Evolutionary conservation across 2,113 vertebrate species (phyloP), one percentile per base, ranked within the genome.

Genomic region (Motacilla tschutschensis): DNA sequence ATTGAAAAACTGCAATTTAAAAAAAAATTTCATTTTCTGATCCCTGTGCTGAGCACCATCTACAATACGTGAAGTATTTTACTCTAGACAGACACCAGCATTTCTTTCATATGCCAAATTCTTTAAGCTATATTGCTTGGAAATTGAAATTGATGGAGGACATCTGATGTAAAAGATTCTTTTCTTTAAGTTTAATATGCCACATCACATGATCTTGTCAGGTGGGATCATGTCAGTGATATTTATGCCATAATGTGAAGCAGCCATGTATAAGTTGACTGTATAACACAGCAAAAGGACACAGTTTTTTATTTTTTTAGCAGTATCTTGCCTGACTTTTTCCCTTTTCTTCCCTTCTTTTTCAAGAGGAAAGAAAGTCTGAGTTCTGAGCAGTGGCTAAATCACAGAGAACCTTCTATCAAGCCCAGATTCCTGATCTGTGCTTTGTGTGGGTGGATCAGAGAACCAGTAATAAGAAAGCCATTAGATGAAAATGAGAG

Each of bases 121-220:
- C 86, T 91, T 86, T 77, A 90, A 92, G 76, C n/a, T 38, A 2
- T 20, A 12, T 38, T 78, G 19, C 38, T 80, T 43, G 53, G 41
- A 59, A 91, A 93, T 89, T 60, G 67, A 71, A 88, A 90, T 65
- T 93, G 95, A 95, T 92, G 76, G 91, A 91, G 88, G 83, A 91
- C 91, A 93, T 84, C 90, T 94, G 91, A 95, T 86, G 35, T 33
- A 77, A 86, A 87, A 86, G 73, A 92, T 95, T 90, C 51, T 85
- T 91, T 94, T 90, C 65, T 88, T 63, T 87, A 94, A 92, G 75
- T 94, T 93, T 92, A 85, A 91, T 90, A 74, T 60, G 84, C 67
- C 58, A 40, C 59, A 79, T 88, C 92, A 93, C 84, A 78, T 83
- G 85, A 81, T 91, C 87, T 89, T 95, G 94, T 94, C 93, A 83